Base-by-base conservation (phyloP, 2,888 invertebrate species). In the Apomyelois bistriatella region DNA sequence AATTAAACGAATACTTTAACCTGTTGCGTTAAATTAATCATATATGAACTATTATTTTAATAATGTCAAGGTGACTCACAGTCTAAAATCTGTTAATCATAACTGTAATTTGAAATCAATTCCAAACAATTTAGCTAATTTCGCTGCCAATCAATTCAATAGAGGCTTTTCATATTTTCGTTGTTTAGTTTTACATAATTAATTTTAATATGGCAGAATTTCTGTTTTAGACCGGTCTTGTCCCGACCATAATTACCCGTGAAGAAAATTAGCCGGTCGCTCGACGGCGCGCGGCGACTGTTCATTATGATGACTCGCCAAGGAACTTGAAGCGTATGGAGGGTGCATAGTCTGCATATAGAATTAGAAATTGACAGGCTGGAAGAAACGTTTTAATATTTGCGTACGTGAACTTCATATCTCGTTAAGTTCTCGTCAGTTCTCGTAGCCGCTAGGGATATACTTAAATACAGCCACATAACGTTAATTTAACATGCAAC, bases 211-310 rank as follows among this genome's bases (percentile, higher is more conserved):
- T 35, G 16, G 35, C 46, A 16, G 35, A 41, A 28, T 49, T 32
- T 15, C 40, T 40, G 49, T 46, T 46, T 32, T 30, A 50, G 38
- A 50, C 32, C 40, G 30, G 40, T 28, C 49, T 40, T 15, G 40
- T 40, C 40, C 13, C 48, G 28, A n/a, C 30, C 49, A 40, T 50
- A 50, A 50, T 50, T 50, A 32, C 32, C 22, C 49, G 49, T 50
- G 49, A 38, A 50, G 49, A 50, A 50, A 50, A 50, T 41, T 40
- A 15, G 38, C 49, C 38, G 49, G 13, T 41, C 28, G 22, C 22
- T 5, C 5, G 48, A 6, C 22, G 48, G 28, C 22, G 37, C 38
- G 3, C 22, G 48, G 28, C 22, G 37, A 40, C 13, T 40, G 41
- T 40, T 40, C 49, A 32, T 40, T 41, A 41, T 50, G 49, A 50